Percentiles rank a stretch among this genome's conserved stretches.
These are phyloP conservation scores for Ispidina lecontei DNA, from an alignment of 2,797 vertebrate genomes.

Conservation along the genomic window DNA sequence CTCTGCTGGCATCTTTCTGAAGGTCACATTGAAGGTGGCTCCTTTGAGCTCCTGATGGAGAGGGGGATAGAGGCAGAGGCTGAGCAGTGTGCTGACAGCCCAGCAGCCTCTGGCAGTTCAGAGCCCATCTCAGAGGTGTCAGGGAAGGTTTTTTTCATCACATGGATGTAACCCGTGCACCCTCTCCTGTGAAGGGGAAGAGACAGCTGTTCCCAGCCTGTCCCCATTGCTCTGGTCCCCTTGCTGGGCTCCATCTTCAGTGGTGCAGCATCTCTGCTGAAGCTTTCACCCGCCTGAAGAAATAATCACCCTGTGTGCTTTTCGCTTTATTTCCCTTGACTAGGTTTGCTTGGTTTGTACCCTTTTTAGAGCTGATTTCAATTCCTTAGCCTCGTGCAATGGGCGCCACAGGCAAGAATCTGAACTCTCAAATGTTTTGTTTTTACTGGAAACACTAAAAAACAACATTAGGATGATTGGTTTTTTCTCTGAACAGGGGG, in stretches of 20 bases:
- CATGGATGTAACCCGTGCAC: accelerated
- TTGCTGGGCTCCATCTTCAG: not conserved
- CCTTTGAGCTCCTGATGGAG: accelerated
- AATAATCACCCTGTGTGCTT: not conserved
- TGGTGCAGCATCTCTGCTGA: not conserved
- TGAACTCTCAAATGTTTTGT: conserved; percentile 11
- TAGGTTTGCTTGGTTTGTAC: not conserved
- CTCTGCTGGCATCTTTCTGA: not conserved
- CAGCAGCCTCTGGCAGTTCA: accelerated
- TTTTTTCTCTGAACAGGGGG: not conserved
- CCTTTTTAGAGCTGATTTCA: not conserved
- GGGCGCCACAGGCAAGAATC: not conserved
- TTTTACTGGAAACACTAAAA: conserved; percentile 2
- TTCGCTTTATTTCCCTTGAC: not conserved
- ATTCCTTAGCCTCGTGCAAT: not conserved
- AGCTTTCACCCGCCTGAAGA: not conserved
- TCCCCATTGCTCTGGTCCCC: not conserved
- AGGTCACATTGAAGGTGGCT: not conserved
- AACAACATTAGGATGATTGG: not conserved
- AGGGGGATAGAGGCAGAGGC: not conserved
- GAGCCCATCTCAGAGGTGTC: accelerated
- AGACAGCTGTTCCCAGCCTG: not conserved
- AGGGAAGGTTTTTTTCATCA: not conserved
- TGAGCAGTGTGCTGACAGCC: not conserved
- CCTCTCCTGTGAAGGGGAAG: not conserved